phyloP scores from a whole-genome alignment of 2,888 invertebrate species.

The Onthophagus sagittarius region DNA sequence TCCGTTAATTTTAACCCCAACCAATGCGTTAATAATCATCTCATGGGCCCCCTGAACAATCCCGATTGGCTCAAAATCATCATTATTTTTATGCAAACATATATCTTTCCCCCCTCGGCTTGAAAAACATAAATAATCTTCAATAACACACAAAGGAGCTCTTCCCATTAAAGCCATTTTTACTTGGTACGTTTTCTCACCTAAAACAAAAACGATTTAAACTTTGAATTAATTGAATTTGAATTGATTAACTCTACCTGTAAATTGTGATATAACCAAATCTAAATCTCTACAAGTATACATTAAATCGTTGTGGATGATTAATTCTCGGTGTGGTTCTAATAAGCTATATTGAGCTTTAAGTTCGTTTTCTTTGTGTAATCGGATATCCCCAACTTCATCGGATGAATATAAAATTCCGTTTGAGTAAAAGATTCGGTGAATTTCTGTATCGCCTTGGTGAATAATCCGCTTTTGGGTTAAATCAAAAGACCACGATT shows the following conservation, averaged over 20 bases:
- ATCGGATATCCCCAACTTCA: slow-evolving; percentile 31
- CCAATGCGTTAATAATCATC: slow-evolving; percentile 49
- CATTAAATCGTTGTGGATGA: slow-evolving; percentile 52
- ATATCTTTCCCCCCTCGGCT: slow-evolving; percentile 56
- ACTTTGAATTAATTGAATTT: not conserved
- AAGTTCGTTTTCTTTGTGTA: slow-evolving; percentile 53
- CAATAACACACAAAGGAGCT: slow-evolving; percentile 53
- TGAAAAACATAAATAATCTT: slow-evolving; percentile 49
- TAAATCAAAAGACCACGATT: slow-evolving; percentile 55
- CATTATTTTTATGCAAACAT: slow-evolving; percentile 51
- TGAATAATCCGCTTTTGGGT: slow-evolving; percentile 39
- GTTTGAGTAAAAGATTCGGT: slow-evolving; percentile 4
- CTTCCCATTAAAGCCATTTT: slow-evolving; percentile 56
- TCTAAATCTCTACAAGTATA: slow-evolving; percentile 62
- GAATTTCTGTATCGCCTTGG: slow-evolving; percentile 26
- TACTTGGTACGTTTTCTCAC: slow-evolving; percentile 47
- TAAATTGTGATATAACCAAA: slow-evolving; percentile 59
- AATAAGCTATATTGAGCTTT: slow-evolving; percentile 54
- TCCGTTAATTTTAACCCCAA: slow-evolving; percentile 38
- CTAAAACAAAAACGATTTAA: not conserved
- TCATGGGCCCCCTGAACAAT: slow-evolving; percentile 42
- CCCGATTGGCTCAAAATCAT: slow-evolving; percentile 25
- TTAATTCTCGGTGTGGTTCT: slow-evolving; percentile 63
- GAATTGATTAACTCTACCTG: slow-evolving; percentile 46
- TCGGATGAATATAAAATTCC: slow-evolving; percentile 17